phyloP scores from a whole-genome alignment of 2,888 invertebrate species.

The Trisateles emortualis region DNA sequence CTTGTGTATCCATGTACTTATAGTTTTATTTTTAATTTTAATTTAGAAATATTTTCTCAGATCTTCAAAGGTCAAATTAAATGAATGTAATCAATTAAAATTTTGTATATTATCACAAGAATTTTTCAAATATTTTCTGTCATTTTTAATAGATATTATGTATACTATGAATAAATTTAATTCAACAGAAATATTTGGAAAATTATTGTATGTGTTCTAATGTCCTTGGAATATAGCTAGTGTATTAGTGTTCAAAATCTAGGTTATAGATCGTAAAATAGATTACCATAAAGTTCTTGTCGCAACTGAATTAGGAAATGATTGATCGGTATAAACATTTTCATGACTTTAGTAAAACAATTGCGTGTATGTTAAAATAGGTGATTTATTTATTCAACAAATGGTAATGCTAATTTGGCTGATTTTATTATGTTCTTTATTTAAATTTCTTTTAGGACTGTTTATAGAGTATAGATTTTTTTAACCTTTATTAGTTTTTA shows the following conservation, averaged over 20 bases:
- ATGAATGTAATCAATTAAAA: slow-evolving; percentile 39
- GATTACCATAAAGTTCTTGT: slow-evolving; percentile 31
- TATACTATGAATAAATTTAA: slow-evolving; percentile 35
- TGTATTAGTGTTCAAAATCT: slow-evolving; percentile 43
- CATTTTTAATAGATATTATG: slow-evolving; percentile 26
- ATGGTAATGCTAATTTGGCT: slow-evolving; percentile 16
- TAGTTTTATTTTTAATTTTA: slow-evolving; percentile 29
- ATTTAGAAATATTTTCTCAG: slow-evolving; percentile 38
- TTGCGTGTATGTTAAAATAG: slow-evolving; percentile 25
- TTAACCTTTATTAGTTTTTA: too few species aligned
- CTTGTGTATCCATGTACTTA: slow-evolving; percentile 32
- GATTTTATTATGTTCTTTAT: background rate
- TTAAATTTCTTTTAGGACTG: too few species aligned
- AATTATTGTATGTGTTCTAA: slow-evolving; percentile 14
- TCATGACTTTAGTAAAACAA: slow-evolving; percentile 22
- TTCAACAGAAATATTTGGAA: slow-evolving; percentile 31
- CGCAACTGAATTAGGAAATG: slow-evolving; percentile 39
- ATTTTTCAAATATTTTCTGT: slow-evolving; percentile 31
- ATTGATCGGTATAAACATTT: slow-evolving; percentile 28
- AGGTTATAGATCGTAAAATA: slow-evolving; percentile 41
- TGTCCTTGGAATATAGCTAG: slow-evolving; percentile 40
- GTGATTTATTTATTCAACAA: slow-evolving; percentile 22
- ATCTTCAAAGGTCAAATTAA: slow-evolving; percentile 42
- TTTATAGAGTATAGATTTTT: too few species aligned
- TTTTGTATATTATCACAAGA: slow-evolving; percentile 32